Percentiles rank a stretch among this genome's conserved stretches.
phyloP scores from a whole-genome alignment of 2,797 vertebrate species.

The Chromis chromis region DNA sequence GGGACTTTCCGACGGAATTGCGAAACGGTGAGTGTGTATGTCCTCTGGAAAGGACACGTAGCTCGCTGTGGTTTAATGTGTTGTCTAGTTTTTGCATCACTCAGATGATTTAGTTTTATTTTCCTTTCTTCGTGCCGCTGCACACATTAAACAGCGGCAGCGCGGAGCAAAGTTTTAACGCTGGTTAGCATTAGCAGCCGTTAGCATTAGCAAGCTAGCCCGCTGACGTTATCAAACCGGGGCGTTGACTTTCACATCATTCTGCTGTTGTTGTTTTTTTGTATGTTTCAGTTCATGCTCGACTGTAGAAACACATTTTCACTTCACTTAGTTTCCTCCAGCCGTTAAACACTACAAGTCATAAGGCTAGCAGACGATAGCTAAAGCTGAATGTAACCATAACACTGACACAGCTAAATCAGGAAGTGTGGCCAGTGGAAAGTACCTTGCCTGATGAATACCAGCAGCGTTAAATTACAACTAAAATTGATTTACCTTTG shows the following conservation, averaged over 20 bases:
- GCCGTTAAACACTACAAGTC: neutral
- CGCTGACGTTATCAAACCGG: neutral
- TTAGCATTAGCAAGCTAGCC: conserved; percentile 46
- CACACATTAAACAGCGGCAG: neutral
- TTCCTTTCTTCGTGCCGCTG: neutral
- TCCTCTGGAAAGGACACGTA: fast-evolving
- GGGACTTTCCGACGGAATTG: conserved; percentile 49
- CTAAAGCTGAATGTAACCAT: neutral
- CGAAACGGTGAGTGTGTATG: conserved; percentile 31
- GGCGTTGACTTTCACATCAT: neutral
- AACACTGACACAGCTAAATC: neutral
- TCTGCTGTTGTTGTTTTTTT: neutral
- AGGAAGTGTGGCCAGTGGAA: neutral
- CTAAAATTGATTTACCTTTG: neutral
- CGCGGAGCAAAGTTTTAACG: neutral
- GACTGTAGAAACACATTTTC: neutral
- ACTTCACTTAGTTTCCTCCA: fast-evolving
- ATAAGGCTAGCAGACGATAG: neutral
- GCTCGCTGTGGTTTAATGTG: fast-evolving
- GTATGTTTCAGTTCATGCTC: neutral
- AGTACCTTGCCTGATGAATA: conserved; percentile 1
- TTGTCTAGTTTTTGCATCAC: no score
- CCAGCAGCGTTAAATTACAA: neutral
- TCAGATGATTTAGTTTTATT: neutral
- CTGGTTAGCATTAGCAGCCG: neutral